These are phyloP conservation scores for Colaptes auratus DNA, from an alignment of 2,113 vertebrate species.

Conservation along the genomic window DNA sequence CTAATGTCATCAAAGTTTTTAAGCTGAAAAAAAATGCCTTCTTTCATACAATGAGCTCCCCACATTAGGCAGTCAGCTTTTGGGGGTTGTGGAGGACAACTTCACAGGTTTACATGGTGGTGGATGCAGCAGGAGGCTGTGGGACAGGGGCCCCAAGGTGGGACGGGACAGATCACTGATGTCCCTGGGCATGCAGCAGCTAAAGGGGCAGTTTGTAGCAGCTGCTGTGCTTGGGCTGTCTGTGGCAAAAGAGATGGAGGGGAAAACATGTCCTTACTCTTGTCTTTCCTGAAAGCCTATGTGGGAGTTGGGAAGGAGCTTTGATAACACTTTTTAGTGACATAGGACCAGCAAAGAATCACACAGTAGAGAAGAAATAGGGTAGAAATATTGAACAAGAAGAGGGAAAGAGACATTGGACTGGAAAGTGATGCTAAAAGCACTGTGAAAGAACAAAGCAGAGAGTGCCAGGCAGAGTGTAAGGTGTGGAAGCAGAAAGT, in stretches of 20 bases:
- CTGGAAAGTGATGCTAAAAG: background rate
- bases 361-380: background rate
- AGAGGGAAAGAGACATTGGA: background rate
- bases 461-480: background rate
- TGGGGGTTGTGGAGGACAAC: background rate
- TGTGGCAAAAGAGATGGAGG: rapidly evolving
- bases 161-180: background rate
- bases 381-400: background rate
- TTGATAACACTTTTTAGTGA: background rate
- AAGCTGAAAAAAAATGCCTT: background rate
- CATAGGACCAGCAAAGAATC: background rate
- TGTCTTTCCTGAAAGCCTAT: background rate
- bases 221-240: background rate
- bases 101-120: rapidly evolving
- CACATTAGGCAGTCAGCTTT: rapidly evolving
- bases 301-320: background rate
- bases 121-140: rapidly evolving
- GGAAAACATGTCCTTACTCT: background rate
- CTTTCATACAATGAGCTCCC: conserved; percentile 6
- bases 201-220: background rate
- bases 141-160: background rate
- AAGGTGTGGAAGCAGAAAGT: background rate
- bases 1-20: conserved; percentile 43
- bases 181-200: rapidly evolving
- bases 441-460: background rate